Conservation (phyloP, 2,888 invertebrate genomes). For the Plagodis dolabraria region DNA sequence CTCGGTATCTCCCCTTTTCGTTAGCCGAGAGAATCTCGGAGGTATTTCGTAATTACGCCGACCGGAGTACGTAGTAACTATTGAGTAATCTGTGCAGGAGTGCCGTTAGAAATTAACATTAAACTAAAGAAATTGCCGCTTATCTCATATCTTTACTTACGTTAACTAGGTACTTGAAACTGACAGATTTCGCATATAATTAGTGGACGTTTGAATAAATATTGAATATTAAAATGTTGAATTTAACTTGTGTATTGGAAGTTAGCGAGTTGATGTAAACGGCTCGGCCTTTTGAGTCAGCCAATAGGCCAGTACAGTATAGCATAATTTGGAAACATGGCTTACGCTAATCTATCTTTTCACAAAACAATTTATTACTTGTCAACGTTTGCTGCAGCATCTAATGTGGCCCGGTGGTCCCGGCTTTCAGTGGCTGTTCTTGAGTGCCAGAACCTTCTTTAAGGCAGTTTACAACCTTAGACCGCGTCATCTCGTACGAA, state of each 20-base stretch:
- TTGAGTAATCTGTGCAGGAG: conserved; percentile 9
- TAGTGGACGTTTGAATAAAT: conserved; percentile 42
- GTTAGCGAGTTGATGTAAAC: conserved; percentile 23
- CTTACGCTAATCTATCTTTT: background rate
- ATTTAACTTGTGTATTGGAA: conserved; percentile 5
- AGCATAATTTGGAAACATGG: too few species aligned
- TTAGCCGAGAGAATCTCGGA: conserved; percentile 36
- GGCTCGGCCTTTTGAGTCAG: background rate
- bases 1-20: conserved; percentile 39
- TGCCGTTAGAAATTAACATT: conserved; percentile 49
- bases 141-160: conserved; percentile 47
- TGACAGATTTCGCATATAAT: conserved; percentile 47
- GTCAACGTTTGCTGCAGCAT: background rate
- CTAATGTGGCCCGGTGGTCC: too few species aligned
- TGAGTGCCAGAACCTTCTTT: too few species aligned
- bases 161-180: conserved; percentile 33
- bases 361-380: background rate
- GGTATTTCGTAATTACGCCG: conserved; percentile 59
- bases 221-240: conserved; percentile 22
- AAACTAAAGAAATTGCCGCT: conserved; percentile 49
- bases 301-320: too few species aligned
- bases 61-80: background rate
- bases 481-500: too few species aligned
- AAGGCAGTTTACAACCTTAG: too few species aligned
- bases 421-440: too few species aligned